Base-by-base conservation (phyloP, 2,888 invertebrate genomes). In the Tachina fera region DNA sequence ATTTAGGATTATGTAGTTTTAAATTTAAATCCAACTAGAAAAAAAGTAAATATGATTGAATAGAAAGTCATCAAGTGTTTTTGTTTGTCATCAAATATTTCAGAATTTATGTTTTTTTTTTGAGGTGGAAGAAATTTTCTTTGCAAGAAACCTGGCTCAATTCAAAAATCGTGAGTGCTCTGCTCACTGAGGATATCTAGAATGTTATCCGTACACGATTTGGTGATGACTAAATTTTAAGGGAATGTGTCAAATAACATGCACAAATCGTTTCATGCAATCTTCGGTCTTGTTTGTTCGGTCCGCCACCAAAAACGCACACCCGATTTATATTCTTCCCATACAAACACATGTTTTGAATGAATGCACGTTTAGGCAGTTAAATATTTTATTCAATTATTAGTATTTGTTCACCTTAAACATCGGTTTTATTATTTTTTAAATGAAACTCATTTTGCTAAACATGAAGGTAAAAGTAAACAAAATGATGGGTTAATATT, bases 1-100 rank as follows among this genome's bases (percentile, higher is more conserved):
- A 51, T 74, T 81, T 81, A 60, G 74, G 80, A 74, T 81, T 53
- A n/a, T n/a, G n/a, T n/a, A 60, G 11, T 58, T 81, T 74, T 49
- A 43, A 80, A 67, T 74, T 67, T 16, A 53, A 61, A 78, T 53
- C 14, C 9, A 6, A 6, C 31, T 6, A 31, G 31, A 31, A 31
- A 14, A 70, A 53, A 47, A 11, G 22, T 43, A 41, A 56, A 60
- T 67, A 31, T 60, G 5, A 11, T 53, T n/a, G 47, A 47, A 43
- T 76, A 31, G 3, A 63, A 53, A 80, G 65, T 67, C 65, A 51
- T 67, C 60, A 45, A 74, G 67, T 68, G 67, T 74, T 68, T 45
- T 39, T 22, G 53, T 53, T 45, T 78, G 39, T 65, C 45, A n/a
- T 45, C 45, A 75, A 65, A 9, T 3, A 51, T 5, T 19, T 53